Conservation (phyloP, 2,888 invertebrate species). For the Proisotoma minuta region DNA sequence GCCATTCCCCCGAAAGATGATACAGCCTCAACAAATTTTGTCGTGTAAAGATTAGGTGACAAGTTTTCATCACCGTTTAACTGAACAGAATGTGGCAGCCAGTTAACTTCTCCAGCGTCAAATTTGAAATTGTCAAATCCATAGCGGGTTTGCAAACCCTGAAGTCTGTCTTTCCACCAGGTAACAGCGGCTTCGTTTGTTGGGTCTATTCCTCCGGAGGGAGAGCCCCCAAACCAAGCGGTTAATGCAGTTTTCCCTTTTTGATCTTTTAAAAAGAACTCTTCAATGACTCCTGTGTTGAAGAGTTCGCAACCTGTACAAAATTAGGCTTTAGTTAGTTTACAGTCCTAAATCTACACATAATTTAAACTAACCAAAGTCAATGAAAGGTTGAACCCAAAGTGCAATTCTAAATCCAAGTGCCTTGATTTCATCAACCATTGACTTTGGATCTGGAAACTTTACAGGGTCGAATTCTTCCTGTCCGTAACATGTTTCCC, state of each 20-base stretch:
- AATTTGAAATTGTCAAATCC: slow-evolving; percentile 74
- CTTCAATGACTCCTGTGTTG: slow-evolving; percentile 55
- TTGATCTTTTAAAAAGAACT: slow-evolving; percentile 55
- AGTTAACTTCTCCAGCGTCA: slow-evolving; percentile 73
- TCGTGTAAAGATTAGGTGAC: slow-evolving; percentile 31
- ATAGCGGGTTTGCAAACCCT: slow-evolving; percentile 57
- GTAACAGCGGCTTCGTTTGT: slow-evolving; percentile 61
- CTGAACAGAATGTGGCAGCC: slow-evolving; percentile 57
- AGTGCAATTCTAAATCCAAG: slow-evolving; percentile 69
- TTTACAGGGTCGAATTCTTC: slow-evolving; percentile 65
- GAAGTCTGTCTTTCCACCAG: slow-evolving; percentile 50
- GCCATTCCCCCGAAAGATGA: slow-evolving; percentile 56
- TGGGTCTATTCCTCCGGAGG: slow-evolving; percentile 63
- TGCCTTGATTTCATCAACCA: slow-evolving; percentile 42
- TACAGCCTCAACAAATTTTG: slow-evolving; percentile 39
- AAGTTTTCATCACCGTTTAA: background rate
- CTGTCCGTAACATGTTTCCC: slow-evolving; percentile 83
- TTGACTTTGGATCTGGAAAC: slow-evolving; percentile 56
- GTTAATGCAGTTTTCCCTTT: slow-evolving; percentile 48
- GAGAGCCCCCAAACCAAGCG: slow-evolving; percentile 53
- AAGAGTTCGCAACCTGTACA: slow-evolving; percentile 60
- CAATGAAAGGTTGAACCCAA: slow-evolving; percentile 84
- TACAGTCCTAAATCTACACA: background rate
- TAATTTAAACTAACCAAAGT: slow-evolving; percentile 50
- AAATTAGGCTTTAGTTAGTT: slow-evolving; percentile 35